Evolutionary conservation across 2,797 vertebrate species (phyloP).

Genomic region (Thamnophis elegans): DNA sequence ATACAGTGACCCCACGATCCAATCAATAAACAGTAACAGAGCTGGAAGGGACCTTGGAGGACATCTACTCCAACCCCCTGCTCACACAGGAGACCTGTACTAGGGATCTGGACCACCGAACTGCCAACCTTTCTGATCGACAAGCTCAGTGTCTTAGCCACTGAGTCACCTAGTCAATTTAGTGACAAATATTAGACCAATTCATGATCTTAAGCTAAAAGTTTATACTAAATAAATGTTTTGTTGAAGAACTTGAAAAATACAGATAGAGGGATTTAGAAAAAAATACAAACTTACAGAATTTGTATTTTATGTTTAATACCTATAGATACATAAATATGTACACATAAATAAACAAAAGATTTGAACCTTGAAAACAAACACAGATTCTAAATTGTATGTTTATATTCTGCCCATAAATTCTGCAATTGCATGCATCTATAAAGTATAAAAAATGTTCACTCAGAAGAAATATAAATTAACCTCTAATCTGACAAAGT

Average conservation of each 20-base stretch:
- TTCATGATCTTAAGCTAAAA: not conserved
- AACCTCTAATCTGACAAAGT: constrained; percentile 54
- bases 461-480: constrained; percentile 50
- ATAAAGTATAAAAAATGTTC: constrained; percentile 48
- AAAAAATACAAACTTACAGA: constrained; percentile 34
- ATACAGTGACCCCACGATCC: not conserved
- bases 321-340: not conserved
- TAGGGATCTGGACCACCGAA: no score
- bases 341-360: constrained; percentile 12
- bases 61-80: not conserved
- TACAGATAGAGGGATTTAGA: constrained; percentile 44
- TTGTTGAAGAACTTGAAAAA: constrained; percentile 28
- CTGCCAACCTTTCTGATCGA: no score
- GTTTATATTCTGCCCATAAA: constrained; percentile 39
- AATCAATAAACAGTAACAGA: not conserved
- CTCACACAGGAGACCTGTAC: not conserved
- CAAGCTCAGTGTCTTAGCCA: no score
- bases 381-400: constrained; percentile 42
- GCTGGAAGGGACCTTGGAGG: not conserved
- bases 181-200: not conserved
- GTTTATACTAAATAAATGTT: constrained; percentile 33
- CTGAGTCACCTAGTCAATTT: no score
- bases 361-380: constrained; percentile 38
- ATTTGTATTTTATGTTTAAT: constrained; percentile 20
- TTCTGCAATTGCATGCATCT: constrained; percentile 33